phyloP scores from a whole-genome alignment of 2,797 vertebrate species.

The Lates japonicus region DNA sequence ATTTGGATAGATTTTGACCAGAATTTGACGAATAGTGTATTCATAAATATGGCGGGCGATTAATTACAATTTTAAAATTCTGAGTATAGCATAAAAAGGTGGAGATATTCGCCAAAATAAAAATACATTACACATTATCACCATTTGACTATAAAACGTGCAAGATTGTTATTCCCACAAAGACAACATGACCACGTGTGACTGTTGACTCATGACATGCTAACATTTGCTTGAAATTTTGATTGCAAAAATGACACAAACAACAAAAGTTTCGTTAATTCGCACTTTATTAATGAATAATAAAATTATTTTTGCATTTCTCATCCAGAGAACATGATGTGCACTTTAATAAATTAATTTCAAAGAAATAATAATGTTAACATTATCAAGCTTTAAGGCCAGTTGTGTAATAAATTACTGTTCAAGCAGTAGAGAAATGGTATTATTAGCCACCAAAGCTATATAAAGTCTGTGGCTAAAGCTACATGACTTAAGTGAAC shows the following conservation, averaged over 20 bases:
- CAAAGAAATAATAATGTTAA: conserved; percentile 87
- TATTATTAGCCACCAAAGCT: conserved; percentile 68
- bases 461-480: conserved; percentile 57
- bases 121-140: background rate
- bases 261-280: conserved; percentile 60
- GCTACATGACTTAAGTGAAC: conserved; percentile 46
- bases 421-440: conserved; percentile 83
- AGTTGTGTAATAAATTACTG: conserved; percentile 90
- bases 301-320: conserved; percentile 89
- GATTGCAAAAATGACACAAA: background rate
- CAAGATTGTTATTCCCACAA: background rate
- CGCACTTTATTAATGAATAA: conserved; percentile 91
- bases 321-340: conserved; percentile 90
- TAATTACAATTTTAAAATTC: background rate
- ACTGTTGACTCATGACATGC: background rate
- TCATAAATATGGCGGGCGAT: background rate
- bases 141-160: background rate
- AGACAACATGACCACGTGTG: background rate
- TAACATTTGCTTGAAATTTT: background rate
- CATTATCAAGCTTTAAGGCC: conserved; percentile 97
- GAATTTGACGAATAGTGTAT: background rate
- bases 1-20: background rate
- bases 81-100: too few relatives aligned
- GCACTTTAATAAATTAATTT: conserved; percentile 96
- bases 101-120: background rate